phyloP scores from a whole-genome alignment of 2,888 invertebrate genomes.

The Xylota sylvarum region DNA sequence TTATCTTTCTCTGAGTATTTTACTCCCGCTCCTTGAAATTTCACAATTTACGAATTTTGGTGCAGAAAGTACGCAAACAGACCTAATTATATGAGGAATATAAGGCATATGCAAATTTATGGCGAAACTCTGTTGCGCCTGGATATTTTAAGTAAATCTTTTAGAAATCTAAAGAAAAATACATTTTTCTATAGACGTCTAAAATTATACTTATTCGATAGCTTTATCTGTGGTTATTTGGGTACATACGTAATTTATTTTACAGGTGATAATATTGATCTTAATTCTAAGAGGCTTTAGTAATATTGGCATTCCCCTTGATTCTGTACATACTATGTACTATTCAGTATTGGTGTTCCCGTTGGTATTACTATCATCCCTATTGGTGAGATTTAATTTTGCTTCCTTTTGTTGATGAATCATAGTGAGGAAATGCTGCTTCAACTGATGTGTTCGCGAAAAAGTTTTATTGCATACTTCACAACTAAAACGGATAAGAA shows the following conservation, averaged over 20 bases:
- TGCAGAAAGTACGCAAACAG: too few relatives aligned
- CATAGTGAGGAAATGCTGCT: constrained; percentile 82
- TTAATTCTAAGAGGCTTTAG: constrained; percentile 16
- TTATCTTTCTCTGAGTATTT: too few relatives aligned
- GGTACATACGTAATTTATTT: constrained; percentile 6
- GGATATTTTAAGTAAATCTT: constrained; percentile 72
- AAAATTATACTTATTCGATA: constrained; percentile 63
- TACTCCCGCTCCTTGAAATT: too few relatives aligned
- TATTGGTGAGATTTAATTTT: constrained; percentile 34
- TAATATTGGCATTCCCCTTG: background rate
- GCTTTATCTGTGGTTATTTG: constrained; percentile 54
- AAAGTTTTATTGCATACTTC: constrained; percentile 83
- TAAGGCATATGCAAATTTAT: too few relatives aligned
- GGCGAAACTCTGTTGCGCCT: constrained; percentile 72
- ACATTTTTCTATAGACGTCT: constrained; percentile 67
- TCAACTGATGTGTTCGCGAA: constrained; percentile 83
- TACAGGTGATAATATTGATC: constrained; percentile 11
- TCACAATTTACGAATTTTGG: too few relatives aligned
- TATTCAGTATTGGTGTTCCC: background rate
- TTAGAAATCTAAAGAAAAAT: constrained; percentile 53
- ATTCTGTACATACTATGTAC: too few relatives aligned
- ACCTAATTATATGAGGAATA: too few relatives aligned
- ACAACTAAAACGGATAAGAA: constrained; percentile 78
- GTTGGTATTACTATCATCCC: constrained; percentile 13
- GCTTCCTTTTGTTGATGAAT: constrained; percentile 82